Conservation (phyloP, 2,888 invertebrate species). For the Ptychoptera albimana region DNA sequence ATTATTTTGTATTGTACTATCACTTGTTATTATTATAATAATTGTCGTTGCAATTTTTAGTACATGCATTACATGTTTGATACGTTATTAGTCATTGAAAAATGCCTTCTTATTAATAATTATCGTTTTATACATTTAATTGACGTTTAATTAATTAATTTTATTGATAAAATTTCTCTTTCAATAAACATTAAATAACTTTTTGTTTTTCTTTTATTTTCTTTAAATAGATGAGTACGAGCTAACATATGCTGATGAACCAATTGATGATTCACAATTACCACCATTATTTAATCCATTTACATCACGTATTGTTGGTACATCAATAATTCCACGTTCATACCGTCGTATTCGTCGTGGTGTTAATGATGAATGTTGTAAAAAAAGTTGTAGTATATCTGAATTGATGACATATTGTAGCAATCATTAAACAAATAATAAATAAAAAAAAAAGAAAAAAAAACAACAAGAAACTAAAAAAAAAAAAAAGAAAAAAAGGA, state of each 20-base stretch:
- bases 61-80: no score
- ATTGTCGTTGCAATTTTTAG: no score
- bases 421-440: background rate
- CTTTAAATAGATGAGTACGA: background rate
- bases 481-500: background rate
- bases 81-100: no score
- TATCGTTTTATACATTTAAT: no score
- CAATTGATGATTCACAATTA: background rate
- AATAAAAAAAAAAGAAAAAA: background rate
- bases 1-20: no score
- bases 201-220: background rate
- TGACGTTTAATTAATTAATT: no score
- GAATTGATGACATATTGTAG: conserved; percentile 29
- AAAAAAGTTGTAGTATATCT: conserved; percentile 23
- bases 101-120: no score
- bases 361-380: conserved; percentile 31
- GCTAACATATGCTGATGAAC: background rate
- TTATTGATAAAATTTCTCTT: background rate
- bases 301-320: background rate
- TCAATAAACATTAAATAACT: no score
- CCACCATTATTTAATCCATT: background rate
- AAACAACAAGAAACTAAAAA: no score
- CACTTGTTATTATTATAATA: no score
- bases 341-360: conserved; percentile 16
- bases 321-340: background rate